Conservation (phyloP, 2,888 invertebrate genomes). For the Oligia fasciuncula region DNA sequence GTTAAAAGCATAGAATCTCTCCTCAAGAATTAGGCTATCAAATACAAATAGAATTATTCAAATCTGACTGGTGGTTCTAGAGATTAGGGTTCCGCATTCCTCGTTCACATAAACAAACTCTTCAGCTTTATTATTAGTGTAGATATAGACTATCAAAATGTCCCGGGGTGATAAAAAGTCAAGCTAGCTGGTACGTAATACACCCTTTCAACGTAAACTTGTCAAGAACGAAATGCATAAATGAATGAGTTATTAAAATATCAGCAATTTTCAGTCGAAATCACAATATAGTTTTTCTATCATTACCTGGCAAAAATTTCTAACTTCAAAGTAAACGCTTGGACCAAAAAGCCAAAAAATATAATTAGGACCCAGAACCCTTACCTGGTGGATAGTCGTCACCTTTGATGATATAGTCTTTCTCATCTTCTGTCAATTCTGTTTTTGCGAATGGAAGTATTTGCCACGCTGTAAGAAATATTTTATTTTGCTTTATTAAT, state of each 20-base stretch:
- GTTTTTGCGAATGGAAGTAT: conserved; percentile 61
- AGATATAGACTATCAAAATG: not conserved
- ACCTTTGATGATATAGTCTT: conserved; percentile 67
- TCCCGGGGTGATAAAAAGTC: not conserved
- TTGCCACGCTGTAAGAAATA: conserved; percentile 74
- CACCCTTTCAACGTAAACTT: not conserved
- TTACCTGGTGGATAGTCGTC: conserved; percentile 76
- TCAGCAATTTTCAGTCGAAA: not conserved
- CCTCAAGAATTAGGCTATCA: no score
- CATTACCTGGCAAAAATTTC: not conserved
- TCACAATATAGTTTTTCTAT: not conserved
- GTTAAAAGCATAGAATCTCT: no score
- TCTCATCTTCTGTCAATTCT: conserved; percentile 67
- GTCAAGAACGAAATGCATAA: no score
- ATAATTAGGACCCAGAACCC: no score
- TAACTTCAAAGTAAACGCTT: not conserved
- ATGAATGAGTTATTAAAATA: not conserved
- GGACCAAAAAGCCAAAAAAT: not conserved
- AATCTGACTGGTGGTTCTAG: not conserved
- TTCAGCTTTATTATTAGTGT: not conserved
- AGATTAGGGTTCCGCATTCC: not conserved
- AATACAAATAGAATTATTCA: not conserved
- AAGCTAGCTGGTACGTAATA: not conserved
- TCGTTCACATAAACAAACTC: not conserved
- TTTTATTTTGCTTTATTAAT: not conserved